These are phyloP conservation scores for Prionace glauca DNA, from an alignment of 2,797 vertebrate genomes.

Conservation along the genomic window DNA sequence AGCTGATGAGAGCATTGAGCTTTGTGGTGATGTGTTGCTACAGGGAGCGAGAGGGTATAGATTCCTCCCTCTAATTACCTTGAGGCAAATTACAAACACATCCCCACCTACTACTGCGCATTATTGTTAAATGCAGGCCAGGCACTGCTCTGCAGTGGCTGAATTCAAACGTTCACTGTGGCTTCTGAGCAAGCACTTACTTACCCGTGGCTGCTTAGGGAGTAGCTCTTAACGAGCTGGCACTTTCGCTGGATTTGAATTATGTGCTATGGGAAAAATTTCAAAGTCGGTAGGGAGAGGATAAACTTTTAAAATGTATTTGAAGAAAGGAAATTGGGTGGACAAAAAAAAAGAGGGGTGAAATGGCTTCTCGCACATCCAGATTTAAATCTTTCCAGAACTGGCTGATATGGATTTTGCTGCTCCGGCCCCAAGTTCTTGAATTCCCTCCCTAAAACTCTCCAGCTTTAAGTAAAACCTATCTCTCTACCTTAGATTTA, in stretches of 20 bases:
- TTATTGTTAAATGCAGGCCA: no score
- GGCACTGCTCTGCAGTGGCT: no score
- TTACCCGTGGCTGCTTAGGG: no score
- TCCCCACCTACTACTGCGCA: neutral
- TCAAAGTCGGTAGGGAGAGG: neutral
- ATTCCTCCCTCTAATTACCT: no score
- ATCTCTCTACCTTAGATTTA: neutral
- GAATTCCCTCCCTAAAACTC: neutral
- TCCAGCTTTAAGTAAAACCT: neutral
- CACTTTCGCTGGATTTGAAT: no score
- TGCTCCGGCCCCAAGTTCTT: neutral
- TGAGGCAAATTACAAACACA: neutral
- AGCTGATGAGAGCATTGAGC: no score
- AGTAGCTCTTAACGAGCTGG: no score
- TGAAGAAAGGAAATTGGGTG: neutral
- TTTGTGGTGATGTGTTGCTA: no score
- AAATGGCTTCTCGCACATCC: neutral
- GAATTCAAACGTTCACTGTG: no score
- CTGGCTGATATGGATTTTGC: neutral
- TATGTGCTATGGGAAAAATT: neutral
- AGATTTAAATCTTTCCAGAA: neutral
- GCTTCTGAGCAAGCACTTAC: no score
- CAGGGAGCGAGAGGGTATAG: no score
- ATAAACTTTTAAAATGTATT: neutral
- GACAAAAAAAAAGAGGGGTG: neutral